These are phyloP conservation scores for Neria commutata DNA, from an alignment of 2,888 invertebrate genomes.

Conservation along the genomic window DNA sequence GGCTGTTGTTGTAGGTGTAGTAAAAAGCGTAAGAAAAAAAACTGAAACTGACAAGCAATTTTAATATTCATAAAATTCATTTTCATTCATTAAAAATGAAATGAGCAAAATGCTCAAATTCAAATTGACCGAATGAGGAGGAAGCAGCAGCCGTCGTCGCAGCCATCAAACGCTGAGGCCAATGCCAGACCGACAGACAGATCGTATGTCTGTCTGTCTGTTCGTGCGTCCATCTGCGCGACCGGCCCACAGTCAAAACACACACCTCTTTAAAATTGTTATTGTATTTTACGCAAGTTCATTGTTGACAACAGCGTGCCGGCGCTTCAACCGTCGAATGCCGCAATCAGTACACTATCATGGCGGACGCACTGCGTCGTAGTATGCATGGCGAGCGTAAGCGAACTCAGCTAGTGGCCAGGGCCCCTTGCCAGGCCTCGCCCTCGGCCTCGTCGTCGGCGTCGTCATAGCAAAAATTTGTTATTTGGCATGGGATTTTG, in stretches of 20 bases:
- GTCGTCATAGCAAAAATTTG: background rate
- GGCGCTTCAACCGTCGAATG: no score
- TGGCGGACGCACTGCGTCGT: background rate
- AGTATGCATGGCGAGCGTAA: no score
- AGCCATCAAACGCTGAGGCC: background rate
- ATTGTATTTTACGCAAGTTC: constrained; percentile 47
- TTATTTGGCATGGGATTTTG: constrained; percentile 1
- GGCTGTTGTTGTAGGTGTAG: background rate
- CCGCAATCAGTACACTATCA: no score
- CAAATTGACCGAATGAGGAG: constrained; percentile 5
- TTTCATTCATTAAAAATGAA: constrained; percentile 5
- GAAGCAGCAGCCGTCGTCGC: background rate
- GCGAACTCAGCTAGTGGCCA: no score
- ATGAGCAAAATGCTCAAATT: constrained; percentile 17
- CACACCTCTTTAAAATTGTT: constrained; percentile 20
- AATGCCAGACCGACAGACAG: background rate
- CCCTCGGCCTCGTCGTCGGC: background rate
- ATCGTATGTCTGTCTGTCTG: no score
- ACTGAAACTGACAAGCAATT: constrained; percentile 3
- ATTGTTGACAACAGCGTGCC: constrained; percentile 52
- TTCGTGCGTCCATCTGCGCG: background rate
- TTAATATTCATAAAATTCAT: constrained; percentile 5
- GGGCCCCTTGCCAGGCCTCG: no score
- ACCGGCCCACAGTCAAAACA: constrained; percentile 16
- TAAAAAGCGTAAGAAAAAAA: no score